Evolutionary conservation across 2,888 invertebrate genomes (phyloP).

Genomic region (Eupithecia subumbrata): DNA sequence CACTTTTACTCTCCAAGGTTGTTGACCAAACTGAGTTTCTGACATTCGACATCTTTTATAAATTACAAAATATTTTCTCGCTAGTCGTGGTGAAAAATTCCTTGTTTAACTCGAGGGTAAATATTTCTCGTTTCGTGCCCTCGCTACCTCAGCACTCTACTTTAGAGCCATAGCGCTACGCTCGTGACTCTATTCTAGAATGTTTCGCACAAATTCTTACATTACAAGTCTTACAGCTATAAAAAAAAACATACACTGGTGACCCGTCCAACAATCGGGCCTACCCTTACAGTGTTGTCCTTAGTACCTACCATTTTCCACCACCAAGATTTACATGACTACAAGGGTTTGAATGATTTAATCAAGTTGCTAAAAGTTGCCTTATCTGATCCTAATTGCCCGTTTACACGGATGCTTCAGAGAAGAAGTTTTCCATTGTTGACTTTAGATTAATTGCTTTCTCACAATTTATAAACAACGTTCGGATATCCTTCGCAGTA

Average conservation of each 20-base stretch:
- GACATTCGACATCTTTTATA: too few relatives aligned
- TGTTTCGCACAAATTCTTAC: too few relatives aligned
- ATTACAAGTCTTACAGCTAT: not conserved
- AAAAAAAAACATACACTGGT: not conserved
- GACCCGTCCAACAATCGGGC: not conserved
- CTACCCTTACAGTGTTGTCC: not conserved
- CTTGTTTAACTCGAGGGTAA: too few relatives aligned
- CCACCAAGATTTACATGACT: not conserved
- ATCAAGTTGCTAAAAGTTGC: not conserved
- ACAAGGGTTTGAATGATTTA: not conserved
- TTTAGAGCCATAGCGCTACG: too few relatives aligned
- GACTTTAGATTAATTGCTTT: conserved; percentile 79
- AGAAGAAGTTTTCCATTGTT: conserved; percentile 78
- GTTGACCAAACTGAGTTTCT: too few relatives aligned
- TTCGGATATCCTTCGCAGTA: conserved; percentile 57
- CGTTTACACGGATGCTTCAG: conserved; percentile 44
- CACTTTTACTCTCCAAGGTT: too few relatives aligned
- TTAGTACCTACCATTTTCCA: not conserved
- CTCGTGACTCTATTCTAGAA: too few relatives aligned
- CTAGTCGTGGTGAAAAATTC: too few relatives aligned
- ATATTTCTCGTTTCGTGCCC: too few relatives aligned
- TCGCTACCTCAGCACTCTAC: too few relatives aligned
- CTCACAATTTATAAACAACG: conserved; percentile 67
- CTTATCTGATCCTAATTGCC: conserved; percentile 3
- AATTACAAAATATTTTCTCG: too few relatives aligned